These are phyloP conservation scores for Lithophane socia DNA, from an alignment of 2,888 invertebrate species.

Conservation along the genomic window DNA sequence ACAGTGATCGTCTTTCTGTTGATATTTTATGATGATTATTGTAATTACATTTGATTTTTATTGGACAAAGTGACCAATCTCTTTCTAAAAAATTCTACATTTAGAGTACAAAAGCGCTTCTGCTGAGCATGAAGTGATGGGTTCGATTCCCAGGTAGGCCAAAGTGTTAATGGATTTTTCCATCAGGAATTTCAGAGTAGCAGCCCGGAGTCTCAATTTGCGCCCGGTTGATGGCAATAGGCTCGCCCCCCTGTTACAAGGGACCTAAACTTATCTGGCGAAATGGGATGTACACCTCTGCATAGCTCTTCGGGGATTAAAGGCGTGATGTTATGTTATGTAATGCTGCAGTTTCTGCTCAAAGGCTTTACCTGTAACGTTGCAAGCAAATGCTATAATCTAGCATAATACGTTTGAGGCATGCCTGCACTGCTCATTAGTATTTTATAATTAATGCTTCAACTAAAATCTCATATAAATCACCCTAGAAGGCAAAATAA, in stretches of 20 bases:
- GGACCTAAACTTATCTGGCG: too few species aligned
- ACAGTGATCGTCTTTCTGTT: neutral
- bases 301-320: too few species aligned
- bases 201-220: too few species aligned
- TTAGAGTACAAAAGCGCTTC: neutral
- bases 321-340: too few species aligned
- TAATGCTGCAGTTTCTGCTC: neutral
- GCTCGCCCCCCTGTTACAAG: too few species aligned
- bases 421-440: neutral
- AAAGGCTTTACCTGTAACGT: neutral
- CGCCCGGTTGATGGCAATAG: too few species aligned
- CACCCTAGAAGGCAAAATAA: neutral
- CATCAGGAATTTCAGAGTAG: too few species aligned
- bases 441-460: neutral
- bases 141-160: too few species aligned
- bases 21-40: neutral
- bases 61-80: neutral
- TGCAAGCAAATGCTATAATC: neutral
- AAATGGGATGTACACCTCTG: too few species aligned
- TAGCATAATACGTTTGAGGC: neutral
- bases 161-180: too few species aligned
- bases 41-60: neutral
- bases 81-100: neutral
- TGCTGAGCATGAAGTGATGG: too few species aligned
- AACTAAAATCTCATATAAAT: neutral